phyloP scores from a whole-genome alignment of 2,113 vertebrate species.

The Brachirus orientalis region DNA sequence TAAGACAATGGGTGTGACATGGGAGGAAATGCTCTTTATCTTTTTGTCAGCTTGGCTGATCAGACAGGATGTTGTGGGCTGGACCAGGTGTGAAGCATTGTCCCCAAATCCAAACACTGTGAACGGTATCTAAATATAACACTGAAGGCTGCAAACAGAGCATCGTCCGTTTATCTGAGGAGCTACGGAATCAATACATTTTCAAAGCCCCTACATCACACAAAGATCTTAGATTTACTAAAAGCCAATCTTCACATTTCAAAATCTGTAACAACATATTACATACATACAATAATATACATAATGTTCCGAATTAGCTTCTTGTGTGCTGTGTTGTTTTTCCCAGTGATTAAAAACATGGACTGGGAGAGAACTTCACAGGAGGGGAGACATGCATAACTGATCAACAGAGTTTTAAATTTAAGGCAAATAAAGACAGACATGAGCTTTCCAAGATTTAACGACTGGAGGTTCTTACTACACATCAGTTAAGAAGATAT shows the following conservation, averaged over 20 bases:
- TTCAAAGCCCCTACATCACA: background rate
- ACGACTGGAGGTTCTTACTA: background rate
- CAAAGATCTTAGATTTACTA: background rate
- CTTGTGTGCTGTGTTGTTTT: background rate
- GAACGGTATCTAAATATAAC: background rate
- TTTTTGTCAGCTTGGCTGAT: conserved; percentile 47
- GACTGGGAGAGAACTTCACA: background rate
- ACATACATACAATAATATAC: too few species aligned
- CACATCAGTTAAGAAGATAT: too few species aligned
- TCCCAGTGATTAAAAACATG: background rate
- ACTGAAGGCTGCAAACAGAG: background rate
- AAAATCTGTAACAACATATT: background rate
- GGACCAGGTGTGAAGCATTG: conserved; percentile 59
- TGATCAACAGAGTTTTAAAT: background rate
- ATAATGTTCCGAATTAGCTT: too few species aligned
- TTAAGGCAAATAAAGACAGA: background rate
- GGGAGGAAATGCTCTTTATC: conserved; percentile 60
- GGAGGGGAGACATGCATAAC: background rate
- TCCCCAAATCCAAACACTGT: conserved; percentile 33
- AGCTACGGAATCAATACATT: background rate
- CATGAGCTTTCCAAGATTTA: background rate
- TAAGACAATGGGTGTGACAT: conserved; percentile 31
- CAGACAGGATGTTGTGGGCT: conserved; percentile 60
- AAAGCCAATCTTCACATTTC: background rate
- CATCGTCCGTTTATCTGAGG: background rate